phyloP scores from a whole-genome alignment of 2,113 vertebrate genomes.

The Cygnus atratus region DNA sequence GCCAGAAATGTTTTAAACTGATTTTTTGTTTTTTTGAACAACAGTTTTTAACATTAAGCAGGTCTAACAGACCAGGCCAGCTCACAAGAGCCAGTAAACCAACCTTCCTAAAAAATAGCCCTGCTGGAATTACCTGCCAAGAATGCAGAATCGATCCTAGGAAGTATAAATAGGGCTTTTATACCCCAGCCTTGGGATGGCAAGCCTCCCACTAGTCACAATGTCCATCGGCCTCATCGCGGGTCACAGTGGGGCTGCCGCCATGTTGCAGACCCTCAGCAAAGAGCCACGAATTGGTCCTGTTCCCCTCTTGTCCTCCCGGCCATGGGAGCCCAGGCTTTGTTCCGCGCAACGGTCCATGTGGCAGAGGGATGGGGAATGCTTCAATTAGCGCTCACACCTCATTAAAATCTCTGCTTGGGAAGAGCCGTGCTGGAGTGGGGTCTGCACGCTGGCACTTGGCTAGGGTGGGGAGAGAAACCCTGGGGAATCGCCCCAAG shows the following conservation, averaged over 20 bases:
- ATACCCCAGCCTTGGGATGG: too few species aligned
- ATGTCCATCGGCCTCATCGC: neutral
- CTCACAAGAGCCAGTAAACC: neutral
- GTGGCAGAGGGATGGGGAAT: neutral
- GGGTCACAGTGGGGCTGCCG: neutral
- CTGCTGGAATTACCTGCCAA: neutral
- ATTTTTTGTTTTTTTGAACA: neutral
- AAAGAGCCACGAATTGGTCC: neutral
- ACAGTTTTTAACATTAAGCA: neutral
- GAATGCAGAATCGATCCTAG: neutral
- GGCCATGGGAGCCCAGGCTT: neutral
- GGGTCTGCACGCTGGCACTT: accelerated
- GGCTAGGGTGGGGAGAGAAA: neutral
- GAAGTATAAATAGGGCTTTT: neutral
- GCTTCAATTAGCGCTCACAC: neutral
- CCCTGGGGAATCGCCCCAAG: neutral
- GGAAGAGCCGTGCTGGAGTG: neutral
- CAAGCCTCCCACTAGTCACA: neutral
- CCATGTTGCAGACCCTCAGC: neutral
- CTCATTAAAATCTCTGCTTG: neutral
- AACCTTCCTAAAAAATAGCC: neutral
- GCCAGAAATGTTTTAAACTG: neutral
- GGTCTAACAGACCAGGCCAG: neutral
- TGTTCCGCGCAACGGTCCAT: neutral
- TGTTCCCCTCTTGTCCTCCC: neutral